Evolutionary conservation across 2,888 invertebrate genomes (phyloP), one percentile per base, ranked within the genome.

Genomic region (Limenitis camilla): DNA sequence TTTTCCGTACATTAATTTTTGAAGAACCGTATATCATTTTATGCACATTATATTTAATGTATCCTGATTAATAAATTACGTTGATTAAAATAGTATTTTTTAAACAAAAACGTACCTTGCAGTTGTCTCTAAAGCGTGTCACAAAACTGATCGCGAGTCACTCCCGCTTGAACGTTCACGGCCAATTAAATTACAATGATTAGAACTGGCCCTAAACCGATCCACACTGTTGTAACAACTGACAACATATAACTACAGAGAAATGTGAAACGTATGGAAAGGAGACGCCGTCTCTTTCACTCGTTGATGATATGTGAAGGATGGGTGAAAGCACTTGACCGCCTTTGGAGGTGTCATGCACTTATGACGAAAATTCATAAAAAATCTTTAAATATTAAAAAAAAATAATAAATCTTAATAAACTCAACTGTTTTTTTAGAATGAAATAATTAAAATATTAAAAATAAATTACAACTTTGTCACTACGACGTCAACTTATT

Each of bases 241-340:
- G 85, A 76, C 79, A 78, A 76, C 77, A 70, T 70, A 70, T 67
- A 66, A 67, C 75, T 65, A 64, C 68, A 68, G 79, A 83, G 87
- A 86, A 87, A 86, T 83, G 82, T 77, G 73, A 72, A 70, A 81
- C 80, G 83, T 78, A 74, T 63, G 67, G 86, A 86, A 85, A 85
- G 81, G 82, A 83, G 55, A 64, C 55, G 64, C 58, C 64, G 55
- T 82, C 85, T 76, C 81, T 69, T 56, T 85, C 76, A 56, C 69
- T 65, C 74, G 9, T 45, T 31, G 60, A 57, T 56, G 39, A 67
- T 66, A 41, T 44, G 74, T 72, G 65, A 74, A 71, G 71, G 81
- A 82, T 64, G 62, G 74, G 66, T 63, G 71, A 73, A 73, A 74
- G 71, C 79, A 78, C 72, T 82, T 73, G 77, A 73, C 60, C 76